Percentiles rank a stretch among this genome's conserved stretches.
phyloP scores from a whole-genome alignment of 2,113 vertebrate genomes.

The Rousettus leschenaultii region DNA sequence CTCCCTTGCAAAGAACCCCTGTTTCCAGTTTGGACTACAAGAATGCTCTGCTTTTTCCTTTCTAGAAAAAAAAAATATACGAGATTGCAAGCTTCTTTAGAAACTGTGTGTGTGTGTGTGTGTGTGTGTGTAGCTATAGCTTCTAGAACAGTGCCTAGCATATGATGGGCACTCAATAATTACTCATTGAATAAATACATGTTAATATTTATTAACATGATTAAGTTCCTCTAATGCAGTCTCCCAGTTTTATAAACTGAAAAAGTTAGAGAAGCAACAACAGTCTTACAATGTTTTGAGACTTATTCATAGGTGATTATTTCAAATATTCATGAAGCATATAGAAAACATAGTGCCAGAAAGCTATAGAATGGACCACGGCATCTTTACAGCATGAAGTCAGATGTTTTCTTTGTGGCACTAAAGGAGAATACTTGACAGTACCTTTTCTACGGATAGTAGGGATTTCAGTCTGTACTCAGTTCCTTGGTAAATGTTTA shows the following conservation, averaged over 20 bases:
- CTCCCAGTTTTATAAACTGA: neutral
- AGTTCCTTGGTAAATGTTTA: neutral
- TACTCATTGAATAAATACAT: neutral
- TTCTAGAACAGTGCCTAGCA: neutral
- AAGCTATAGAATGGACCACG: neutral
- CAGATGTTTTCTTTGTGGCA: neutral
- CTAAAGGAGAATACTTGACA: neutral
- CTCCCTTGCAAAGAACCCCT: neutral
- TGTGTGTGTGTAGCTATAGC: neutral
- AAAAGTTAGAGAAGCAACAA: neutral
- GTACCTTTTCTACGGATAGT: neutral
- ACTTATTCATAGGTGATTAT: neutral
- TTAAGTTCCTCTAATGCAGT: neutral
- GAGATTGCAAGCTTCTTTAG: neutral
- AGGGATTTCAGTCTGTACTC: neutral
- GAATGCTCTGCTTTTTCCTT: conserved; percentile 10
- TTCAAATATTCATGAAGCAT: conserved; percentile 20
- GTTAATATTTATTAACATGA: neutral
- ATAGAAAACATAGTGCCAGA: neutral
- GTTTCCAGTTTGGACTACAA: neutral
- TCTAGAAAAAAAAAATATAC: neutral
- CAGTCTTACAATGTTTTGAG: neutral
- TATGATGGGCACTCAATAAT: neutral
- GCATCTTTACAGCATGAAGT: neutral
- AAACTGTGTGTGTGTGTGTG: neutral